Base-by-base conservation (phyloP, 2,113 vertebrate species). In the Porphyrio hochstetteri region DNA sequence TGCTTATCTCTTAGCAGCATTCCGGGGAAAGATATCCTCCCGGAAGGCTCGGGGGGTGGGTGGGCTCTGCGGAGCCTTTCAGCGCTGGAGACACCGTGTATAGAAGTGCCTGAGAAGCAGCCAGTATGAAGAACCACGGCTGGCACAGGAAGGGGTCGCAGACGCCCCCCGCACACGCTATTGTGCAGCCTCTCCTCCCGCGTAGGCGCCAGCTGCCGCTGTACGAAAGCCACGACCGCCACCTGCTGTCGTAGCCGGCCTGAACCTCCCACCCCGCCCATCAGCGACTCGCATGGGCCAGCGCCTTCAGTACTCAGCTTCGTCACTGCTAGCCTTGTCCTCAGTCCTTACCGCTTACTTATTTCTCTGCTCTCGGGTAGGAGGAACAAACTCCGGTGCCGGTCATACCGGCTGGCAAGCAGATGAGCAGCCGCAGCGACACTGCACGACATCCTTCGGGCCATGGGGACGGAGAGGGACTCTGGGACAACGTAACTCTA, bases 351-450 rank as follows among this genome's bases (percentile, higher is more conserved):
- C 0, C 31, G 7, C 48, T 23, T 35, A 3, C 11, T 33, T 27
- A 12, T 21, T 38, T 29, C 35, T 35, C 17, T 11, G 56, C 46
- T 57, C 11, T 29, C 20, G 23, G 53, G 40, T 4, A 21, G 19
- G n/a, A 25, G 18, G 25, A 36, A 7, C 25, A 38, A 50, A 14
- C n/a, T 29, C 29, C 16, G 16, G 29, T 3, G 7, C 14, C 5
- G 1, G 14, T 6, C 16, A 1, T 3, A 5, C 0, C 16, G 55
- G 72, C 68, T 4, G 57, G 61, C 2, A 13, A 7, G 44, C 1
- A 48, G 48, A 11, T 48, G 48, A 23, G 48, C 48, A 48, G 33
- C 16, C 8, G 57, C 60, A 6, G 50, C 8, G 80, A 24, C 63
- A 1, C 48, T 5, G 59, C 44, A 0, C 24, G 23, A 8, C 77